Evolutionary conservation across 2,113 vertebrate genomes (phyloP).

Genomic region (Siniperca knerii): DNA sequence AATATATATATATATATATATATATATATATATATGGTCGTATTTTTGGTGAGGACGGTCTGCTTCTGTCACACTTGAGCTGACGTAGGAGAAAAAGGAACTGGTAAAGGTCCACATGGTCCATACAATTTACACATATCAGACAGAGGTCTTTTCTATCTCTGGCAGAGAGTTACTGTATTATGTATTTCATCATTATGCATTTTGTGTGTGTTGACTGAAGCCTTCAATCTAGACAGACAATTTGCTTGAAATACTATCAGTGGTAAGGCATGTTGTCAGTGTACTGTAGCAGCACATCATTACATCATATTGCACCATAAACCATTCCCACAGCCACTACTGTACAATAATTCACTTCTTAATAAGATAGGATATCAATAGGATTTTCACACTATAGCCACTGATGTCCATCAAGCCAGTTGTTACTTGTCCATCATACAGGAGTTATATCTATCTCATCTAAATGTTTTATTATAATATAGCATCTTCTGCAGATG

Average conservation of each 20-base stretch:
- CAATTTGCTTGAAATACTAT: background rate
- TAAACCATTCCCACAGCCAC: background rate
- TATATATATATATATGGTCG: too few relatives aligned
- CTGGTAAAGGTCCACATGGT: too few relatives aligned
- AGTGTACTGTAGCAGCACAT: background rate
- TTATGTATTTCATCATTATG: slow-evolving; percentile 5
- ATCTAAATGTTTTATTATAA: background rate
- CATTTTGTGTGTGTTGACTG: background rate
- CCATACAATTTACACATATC: slow-evolving; percentile 7
- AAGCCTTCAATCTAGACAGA: background rate
- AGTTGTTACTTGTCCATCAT: background rate
- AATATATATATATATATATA: too few relatives aligned
- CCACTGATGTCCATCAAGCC: background rate
- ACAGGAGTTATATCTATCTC: too few relatives aligned
- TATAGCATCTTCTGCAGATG: background rate
- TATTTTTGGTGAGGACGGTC: too few relatives aligned
- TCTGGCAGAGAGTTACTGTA: background rate
- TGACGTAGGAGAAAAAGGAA: background rate
- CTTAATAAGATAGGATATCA: background rate
- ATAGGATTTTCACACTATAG: background rate
- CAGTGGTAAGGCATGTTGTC: background rate
- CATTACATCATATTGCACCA: slow-evolving; percentile 1
- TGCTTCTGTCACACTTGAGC: background rate
- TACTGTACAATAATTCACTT: background rate
- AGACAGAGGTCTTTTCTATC: background rate